These are phyloP conservation scores for Sarotherodon lohbergeri DNA, from an alignment of 2,113 vertebrate genomes.

Conservation along the genomic window DNA sequence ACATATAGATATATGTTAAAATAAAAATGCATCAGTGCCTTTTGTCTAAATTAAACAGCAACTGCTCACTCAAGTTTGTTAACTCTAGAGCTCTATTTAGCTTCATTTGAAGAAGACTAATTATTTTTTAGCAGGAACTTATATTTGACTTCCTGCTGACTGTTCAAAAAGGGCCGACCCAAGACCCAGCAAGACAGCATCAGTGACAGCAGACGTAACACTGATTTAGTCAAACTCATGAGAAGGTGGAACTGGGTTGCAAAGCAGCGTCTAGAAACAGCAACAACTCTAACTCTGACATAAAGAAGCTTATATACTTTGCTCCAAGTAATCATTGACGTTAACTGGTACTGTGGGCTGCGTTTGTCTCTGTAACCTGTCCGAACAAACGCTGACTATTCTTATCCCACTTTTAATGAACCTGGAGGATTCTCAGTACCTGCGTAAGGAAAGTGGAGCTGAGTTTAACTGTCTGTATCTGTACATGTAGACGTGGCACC, in stretches of 20 bases:
- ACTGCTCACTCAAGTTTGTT: not conserved
- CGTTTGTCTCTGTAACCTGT: rapidly evolving
- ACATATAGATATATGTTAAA: not conserved
- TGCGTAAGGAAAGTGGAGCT: too few relatives aligned
- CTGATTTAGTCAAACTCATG: not conserved
- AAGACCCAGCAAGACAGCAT: not conserved
- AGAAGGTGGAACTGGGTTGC: not conserved
- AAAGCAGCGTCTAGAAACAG: not conserved
- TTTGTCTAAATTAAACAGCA: not conserved
- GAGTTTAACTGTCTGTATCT: too few relatives aligned
- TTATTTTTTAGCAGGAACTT: not conserved
- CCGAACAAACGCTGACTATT: too few relatives aligned
- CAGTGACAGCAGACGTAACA: not conserved
- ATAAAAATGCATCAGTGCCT: not conserved
- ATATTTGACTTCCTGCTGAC: not conserved
- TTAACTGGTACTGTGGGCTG: not conserved
- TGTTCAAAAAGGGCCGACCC: not conserved
- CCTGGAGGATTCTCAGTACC: too few relatives aligned
- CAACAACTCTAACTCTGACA: not conserved
- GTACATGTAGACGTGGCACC: not conserved
- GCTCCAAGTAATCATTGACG: not conserved
- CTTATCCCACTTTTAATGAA: too few relatives aligned
- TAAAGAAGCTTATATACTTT: not conserved
- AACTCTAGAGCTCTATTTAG: not conserved
- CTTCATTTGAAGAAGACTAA: not conserved